These are phyloP conservation scores for Spizella passerina DNA, from an alignment of 2,797 vertebrate species.

Conservation along the genomic window DNA sequence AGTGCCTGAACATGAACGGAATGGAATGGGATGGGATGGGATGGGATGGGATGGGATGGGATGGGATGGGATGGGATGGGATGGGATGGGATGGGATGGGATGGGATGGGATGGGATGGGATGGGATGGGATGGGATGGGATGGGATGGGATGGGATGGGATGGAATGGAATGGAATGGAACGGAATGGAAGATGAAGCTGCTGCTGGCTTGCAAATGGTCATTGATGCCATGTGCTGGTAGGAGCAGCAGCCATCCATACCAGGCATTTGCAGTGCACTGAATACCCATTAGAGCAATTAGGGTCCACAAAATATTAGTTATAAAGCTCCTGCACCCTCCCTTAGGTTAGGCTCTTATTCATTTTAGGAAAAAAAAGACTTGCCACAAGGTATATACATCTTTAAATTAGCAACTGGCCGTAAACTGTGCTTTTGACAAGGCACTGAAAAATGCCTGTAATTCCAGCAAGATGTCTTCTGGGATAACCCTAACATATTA, in stretches of 20 bases:
- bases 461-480: constrained; percentile 13
- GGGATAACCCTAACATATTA: background rate
- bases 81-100: constrained; percentile 20
- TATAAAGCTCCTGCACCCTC: background rate
- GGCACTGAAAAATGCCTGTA: constrained; percentile 11
- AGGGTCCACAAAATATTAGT: background rate
- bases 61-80: too few species aligned
- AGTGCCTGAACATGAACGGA: constrained; percentile 42
- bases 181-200: constrained; percentile 49
- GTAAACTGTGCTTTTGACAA: background rate
- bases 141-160: constrained; percentile 8
- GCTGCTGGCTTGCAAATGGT: constrained; percentile 1
- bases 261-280: accelerated
- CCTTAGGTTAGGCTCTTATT: background rate
- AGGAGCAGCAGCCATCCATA: background rate
- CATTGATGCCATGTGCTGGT: constrained; percentile 23
- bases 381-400: background rate
- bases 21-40: constrained; percentile 20
- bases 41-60: constrained; percentile 48
- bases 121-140: background rate
- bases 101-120: constrained; percentile 23
- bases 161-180: constrained; percentile 23
- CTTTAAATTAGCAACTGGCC: constrained; percentile 9
- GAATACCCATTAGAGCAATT: background rate
- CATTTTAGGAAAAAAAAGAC: background rate